Conservation (phyloP, 1,140 invertebrate genomes). For the Drosophila micromelanica region DNA sequence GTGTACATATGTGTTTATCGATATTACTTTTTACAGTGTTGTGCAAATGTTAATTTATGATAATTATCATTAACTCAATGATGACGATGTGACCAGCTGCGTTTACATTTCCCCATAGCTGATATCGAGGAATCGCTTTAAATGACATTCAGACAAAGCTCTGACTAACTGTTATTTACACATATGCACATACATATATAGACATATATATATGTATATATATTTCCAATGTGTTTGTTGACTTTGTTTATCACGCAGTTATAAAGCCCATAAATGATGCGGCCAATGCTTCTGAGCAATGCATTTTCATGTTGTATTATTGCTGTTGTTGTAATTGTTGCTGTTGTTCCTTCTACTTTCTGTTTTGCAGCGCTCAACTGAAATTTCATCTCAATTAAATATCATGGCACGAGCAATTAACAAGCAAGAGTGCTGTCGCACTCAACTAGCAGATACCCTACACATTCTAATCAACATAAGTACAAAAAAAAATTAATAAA, state of each 20-base stretch:
- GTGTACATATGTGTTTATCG: too few relatives aligned
- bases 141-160: conserved; percentile 20
- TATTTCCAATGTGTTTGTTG: conserved; percentile 23
- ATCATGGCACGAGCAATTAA: conserved; percentile 42
- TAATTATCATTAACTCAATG: not conserved
- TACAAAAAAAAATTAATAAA: not conserved
- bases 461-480: too few relatives aligned
- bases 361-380: conserved; percentile 35
- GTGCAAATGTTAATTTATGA: not conserved
- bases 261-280: conserved; percentile 46
- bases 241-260: conserved; percentile 48
- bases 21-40: too few relatives aligned
- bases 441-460: conserved; percentile 2
- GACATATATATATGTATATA: not conserved
- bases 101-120: conserved; percentile 2
- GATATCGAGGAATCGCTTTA: conserved; percentile 17
- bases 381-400: conserved; percentile 46
- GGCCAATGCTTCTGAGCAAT: conserved; percentile 39
- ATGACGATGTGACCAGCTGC: conserved; percentile 21
- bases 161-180: conserved; percentile 43
- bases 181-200: not conserved
- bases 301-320: conserved; percentile 1
- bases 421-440: not conserved
- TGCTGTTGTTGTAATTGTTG: conserved; percentile 11
- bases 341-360: conserved; percentile 28